phyloP scores from a whole-genome alignment of 2,113 vertebrate species.

The Tyto alba region DNA sequence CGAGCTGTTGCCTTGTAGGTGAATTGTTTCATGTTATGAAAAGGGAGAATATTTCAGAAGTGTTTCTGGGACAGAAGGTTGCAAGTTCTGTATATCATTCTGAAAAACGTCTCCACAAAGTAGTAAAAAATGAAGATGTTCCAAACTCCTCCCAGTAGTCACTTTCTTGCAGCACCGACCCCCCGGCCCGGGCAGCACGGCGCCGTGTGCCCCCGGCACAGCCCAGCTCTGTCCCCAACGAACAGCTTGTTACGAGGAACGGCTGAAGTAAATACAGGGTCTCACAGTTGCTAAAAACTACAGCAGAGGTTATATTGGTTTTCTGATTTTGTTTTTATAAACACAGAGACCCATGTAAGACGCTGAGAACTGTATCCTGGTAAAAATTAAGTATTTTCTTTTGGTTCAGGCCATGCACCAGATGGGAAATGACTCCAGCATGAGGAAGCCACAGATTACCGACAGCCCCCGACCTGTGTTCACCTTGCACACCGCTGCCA shows the following conservation, averaged over 20 bases:
- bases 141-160: neutral
- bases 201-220: accelerated
- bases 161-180: neutral
- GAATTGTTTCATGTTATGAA: accelerated
- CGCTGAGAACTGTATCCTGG: accelerated
- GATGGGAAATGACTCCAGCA: neutral
- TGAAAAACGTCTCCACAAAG: neutral
- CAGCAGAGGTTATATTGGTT: accelerated
- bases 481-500: accelerated
- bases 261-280: neutral
- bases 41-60: neutral
- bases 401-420: neutral
- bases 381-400: accelerated
- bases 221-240: neutral
- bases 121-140: no score
- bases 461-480: accelerated
- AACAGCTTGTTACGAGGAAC: accelerated
- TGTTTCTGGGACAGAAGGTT: neutral
- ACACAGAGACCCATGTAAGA: neutral
- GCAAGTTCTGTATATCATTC: neutral
- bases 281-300: no score
- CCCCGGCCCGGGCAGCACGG: accelerated
- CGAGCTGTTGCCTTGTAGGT: neutral
- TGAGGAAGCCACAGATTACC: accelerated
- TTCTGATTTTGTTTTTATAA: neutral